Evolutionary conservation across 2,888 invertebrate genomes (phyloP).

Genomic region (Plusia festucae): DNA sequence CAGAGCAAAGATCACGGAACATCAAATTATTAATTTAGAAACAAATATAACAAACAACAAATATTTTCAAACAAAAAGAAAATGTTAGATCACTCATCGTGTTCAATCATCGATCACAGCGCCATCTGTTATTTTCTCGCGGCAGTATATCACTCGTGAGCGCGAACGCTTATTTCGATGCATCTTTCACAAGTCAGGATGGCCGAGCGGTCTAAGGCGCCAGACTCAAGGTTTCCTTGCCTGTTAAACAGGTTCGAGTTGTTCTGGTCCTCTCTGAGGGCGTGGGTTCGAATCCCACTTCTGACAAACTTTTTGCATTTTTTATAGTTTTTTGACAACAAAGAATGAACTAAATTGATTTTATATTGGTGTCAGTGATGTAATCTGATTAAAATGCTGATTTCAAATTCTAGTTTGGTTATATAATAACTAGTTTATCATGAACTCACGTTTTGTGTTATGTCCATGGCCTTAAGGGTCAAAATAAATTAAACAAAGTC

Average conservation of each 20-base stretch:
- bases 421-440: conserved; percentile 8
- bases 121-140: conserved; percentile 65
- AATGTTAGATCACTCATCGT: neutral
- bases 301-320: conserved; percentile 89
- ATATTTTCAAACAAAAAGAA: conserved; percentile 5
- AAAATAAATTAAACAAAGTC: neutral
- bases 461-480: conserved; percentile 5
- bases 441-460: conserved; percentile 2
- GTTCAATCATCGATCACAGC: conserved; percentile 27
- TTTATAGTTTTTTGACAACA: conserved; percentile 23
- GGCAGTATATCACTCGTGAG: conserved; percentile 41
- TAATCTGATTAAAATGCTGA: conserved; percentile 15
- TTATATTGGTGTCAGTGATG: conserved; percentile 23
- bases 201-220: conserved; percentile 97
- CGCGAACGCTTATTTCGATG: conserved; percentile 65
- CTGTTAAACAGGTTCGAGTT: conserved; percentile 91
- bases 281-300: conserved; percentile 95
- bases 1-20: neutral
- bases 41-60: neutral
- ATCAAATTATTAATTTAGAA: neutral
- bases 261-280: conserved; percentile 94
- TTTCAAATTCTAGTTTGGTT: conserved; percentile 22
- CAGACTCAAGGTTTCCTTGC: conserved; percentile 88
- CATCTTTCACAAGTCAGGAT: conserved; percentile 90
- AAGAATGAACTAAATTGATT: neutral